phyloP scores from a whole-genome alignment of 2,888 invertebrate genomes.

The Lepidonotus clava region DNA sequence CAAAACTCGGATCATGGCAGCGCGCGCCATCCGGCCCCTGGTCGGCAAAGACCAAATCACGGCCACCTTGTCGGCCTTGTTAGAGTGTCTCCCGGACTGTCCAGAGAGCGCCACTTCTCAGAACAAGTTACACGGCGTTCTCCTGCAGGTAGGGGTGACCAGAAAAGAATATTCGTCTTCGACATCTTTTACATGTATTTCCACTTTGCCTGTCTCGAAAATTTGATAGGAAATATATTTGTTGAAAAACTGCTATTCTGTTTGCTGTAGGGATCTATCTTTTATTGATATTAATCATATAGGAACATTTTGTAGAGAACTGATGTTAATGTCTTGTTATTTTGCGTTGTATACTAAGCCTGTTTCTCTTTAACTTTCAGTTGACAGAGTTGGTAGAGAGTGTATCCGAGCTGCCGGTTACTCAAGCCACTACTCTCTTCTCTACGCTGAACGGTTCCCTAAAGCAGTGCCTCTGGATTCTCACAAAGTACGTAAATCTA shows the following conservation, averaged over 20 bases:
- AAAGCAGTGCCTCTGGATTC: neutral
- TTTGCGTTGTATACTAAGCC: too few species aligned
- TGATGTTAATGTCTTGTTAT: too few species aligned
- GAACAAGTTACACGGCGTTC: slow-evolving; percentile 86
- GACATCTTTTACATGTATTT: neutral
- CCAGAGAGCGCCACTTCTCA: slow-evolving; percentile 78
- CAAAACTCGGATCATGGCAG: slow-evolving; percentile 87
- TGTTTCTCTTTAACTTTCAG: too few species aligned
- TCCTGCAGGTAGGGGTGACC: slow-evolving; percentile 84
- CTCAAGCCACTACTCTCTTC: neutral
- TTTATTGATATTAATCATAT: neutral
- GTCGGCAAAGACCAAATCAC: slow-evolving; percentile 80
- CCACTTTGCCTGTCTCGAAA: neutral
- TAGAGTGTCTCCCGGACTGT: slow-evolving; percentile 74
- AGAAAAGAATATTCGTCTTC: neutral
- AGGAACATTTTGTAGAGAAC: neutral
- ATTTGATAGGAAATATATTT: neutral
- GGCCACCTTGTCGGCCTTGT: slow-evolving; percentile 75
- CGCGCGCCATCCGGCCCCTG: slow-evolving; percentile 86
- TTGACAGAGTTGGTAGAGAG: neutral
- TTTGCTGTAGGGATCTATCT: neutral
- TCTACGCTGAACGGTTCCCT: neutral
- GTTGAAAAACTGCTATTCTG: neutral
- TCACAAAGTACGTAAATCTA: slow-evolving; percentile 10
- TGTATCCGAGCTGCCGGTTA: neutral